phyloP scores from a whole-genome alignment of 2,797 vertebrate species.

The Meriones psammophilus region DNA sequence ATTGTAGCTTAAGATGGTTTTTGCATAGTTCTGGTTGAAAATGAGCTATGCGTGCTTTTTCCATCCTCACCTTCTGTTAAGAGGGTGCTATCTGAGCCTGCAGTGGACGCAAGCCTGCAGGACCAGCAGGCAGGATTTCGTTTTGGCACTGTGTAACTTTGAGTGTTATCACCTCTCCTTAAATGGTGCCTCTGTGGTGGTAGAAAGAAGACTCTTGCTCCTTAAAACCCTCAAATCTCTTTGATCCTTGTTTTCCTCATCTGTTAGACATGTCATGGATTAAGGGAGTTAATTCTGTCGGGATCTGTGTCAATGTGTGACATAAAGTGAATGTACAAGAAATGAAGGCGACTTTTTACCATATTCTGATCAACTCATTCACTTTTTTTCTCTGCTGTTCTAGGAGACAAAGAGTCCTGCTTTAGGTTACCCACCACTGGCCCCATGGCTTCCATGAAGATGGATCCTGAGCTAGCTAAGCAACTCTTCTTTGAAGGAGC shows the following conservation, averaged over 20 bases:
- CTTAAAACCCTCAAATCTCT: slow-evolving; percentile 66
- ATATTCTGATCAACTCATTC: slow-evolving; percentile 48
- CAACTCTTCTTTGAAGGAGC: slow-evolving; percentile 96
- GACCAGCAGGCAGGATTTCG: neutral
- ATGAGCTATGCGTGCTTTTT: neutral
- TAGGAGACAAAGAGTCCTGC: slow-evolving; percentile 41
- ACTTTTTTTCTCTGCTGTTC: slow-evolving; percentile 44
- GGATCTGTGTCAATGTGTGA: slow-evolving; percentile 9
- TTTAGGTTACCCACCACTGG: neutral
- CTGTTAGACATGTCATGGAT: slow-evolving; percentile 44
- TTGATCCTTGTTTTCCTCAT: slow-evolving; percentile 52
- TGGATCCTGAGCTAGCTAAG: slow-evolving; percentile 94
- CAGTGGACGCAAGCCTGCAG: neutral
- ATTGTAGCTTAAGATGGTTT: neutral
- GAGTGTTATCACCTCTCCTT: neutral
- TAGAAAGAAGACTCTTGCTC: slow-evolving; percentile 45
- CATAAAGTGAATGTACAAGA: slow-evolving; percentile 26
- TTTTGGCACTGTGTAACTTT: neutral
- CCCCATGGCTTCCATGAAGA: slow-evolving; percentile 82
- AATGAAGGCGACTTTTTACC: neutral
- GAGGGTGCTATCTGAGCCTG: neutral
- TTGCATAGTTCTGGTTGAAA: slow-evolving; percentile 35
- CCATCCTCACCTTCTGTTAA: neutral
- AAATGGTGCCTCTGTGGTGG: slow-evolving; percentile 12
- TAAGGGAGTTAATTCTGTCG: slow-evolving; percentile 45